These are phyloP conservation scores for Augochlora pura DNA, from an alignment of 1,140 invertebrate genomes.

Conservation along the genomic window DNA sequence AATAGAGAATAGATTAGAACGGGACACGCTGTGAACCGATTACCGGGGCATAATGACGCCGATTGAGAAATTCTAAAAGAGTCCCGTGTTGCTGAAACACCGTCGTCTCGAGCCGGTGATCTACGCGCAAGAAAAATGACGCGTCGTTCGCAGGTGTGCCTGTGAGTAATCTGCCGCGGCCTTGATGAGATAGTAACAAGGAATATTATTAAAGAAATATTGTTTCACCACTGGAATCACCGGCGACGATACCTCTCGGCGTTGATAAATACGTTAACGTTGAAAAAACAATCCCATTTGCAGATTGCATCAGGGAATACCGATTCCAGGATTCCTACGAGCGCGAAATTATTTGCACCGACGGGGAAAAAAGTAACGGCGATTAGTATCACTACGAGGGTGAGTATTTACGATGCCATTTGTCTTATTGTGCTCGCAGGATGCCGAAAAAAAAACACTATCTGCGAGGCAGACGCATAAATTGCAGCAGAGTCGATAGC, in stretches of 20 bases:
- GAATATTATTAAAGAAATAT: too few relatives aligned
- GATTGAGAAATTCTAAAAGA: not conserved
- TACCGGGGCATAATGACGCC: not conserved
- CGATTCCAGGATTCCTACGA: not conserved
- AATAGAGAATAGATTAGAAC: not conserved
- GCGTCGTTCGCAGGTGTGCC: too few relatives aligned
- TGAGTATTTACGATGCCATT: slow-evolving; percentile 33
- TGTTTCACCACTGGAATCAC: too few relatives aligned
- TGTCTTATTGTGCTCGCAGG: slow-evolving; percentile 38
- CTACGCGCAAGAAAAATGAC: too few relatives aligned
- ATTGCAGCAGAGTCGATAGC: not conserved
- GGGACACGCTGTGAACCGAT: not conserved
- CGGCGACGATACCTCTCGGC: too few relatives aligned
- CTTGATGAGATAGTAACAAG: too few relatives aligned
- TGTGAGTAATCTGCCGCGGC: too few relatives aligned
- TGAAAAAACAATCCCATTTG: not conserved
- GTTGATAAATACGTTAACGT: too few relatives aligned
- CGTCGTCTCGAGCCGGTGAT: too few relatives aligned
- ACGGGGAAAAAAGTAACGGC: not conserved
- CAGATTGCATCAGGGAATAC: not conserved
- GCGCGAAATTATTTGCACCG: not conserved
- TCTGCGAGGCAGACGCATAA: slow-evolving; percentile 10
- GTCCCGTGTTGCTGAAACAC: too few relatives aligned
- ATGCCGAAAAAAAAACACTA: slow-evolving; percentile 7
- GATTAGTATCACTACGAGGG: slow-evolving; percentile 41